Evolutionary conservation across 2,113 vertebrate species (phyloP).

Genomic region (Entelurus aequoreus): DNA sequence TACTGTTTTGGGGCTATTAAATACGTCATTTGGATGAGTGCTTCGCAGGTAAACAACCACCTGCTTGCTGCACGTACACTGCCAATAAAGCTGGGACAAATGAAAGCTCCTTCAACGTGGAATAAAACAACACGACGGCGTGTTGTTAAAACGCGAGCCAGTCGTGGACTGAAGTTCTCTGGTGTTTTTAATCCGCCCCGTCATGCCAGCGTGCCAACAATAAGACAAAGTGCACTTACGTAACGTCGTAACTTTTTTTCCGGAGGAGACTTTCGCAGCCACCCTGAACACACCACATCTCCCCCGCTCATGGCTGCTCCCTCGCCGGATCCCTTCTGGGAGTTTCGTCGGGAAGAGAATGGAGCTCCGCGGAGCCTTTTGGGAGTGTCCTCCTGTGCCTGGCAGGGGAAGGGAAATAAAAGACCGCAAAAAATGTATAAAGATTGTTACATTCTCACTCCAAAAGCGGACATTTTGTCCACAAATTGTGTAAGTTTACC

Average conservation of each 20-base stretch:
- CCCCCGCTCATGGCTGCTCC: constrained; percentile 83
- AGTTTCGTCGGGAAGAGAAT: constrained; percentile 27
- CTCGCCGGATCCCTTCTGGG: constrained; percentile 36
- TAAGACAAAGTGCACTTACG: constrained; percentile 80
- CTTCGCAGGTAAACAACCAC: not conserved
- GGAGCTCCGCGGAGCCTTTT: constrained; percentile 31
- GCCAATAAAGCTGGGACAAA: not conserved
- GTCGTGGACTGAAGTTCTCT: not conserved
- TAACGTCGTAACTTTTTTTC: constrained; percentile 99
- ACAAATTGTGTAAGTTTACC: too few species aligned
- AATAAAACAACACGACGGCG: not conserved
- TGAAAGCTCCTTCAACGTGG: not conserved
- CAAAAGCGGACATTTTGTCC: too few species aligned
- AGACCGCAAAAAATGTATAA: not conserved
- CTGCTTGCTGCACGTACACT: not conserved
- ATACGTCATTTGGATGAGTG: not conserved
- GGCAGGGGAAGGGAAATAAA: not conserved
- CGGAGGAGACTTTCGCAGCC: constrained; percentile 95
- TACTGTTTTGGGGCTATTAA: too few species aligned
- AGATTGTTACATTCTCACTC: not conserved
- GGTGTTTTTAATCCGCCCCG: not conserved
- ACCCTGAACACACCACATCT: constrained; percentile 90
- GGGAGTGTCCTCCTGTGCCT: constrained; percentile 54
- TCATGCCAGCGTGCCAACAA: constrained; percentile 1
- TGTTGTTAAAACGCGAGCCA: not conserved